Percentiles rank a stretch among this genome's conserved stretches.
These are phyloP conservation scores for Benitochromis conjunctus DNA, from an alignment of 2,113 vertebrate genomes.

Conservation along the genomic window DNA sequence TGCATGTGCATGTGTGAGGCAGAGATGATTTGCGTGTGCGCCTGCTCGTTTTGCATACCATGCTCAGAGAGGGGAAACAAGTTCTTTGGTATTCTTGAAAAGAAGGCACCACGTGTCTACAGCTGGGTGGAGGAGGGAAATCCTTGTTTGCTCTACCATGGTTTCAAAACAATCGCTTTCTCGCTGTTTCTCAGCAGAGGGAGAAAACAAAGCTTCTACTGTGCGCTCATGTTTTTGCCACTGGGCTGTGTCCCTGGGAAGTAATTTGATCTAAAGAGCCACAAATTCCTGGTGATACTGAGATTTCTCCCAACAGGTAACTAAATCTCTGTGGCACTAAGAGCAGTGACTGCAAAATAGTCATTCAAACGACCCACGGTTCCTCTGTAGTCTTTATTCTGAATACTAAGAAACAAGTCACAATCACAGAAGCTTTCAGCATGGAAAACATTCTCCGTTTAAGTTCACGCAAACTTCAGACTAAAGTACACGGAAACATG, in stretches of 20 bases:
- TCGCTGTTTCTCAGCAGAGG: not conserved
- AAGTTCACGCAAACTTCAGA: not conserved
- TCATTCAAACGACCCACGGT: not conserved
- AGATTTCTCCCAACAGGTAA: not conserved
- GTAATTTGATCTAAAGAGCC: constrained; percentile 7
- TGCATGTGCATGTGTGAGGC: constrained; percentile 28
- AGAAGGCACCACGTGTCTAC: constrained; percentile 1
- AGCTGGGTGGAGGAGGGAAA: constrained; percentile 46
- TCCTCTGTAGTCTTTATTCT: not conserved
- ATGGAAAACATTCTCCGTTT: not conserved
- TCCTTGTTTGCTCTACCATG: constrained; percentile 61
- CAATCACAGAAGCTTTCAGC: not conserved
- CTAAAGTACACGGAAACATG: not conserved
- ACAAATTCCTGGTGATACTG: not conserved
- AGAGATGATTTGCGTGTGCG: not conserved
- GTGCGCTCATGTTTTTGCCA: not conserved
- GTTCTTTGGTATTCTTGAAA: constrained; percentile 52
- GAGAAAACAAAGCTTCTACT: constrained; percentile 50
- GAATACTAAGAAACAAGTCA: not conserved
- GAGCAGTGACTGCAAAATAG: not conserved
- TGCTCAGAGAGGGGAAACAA: constrained; percentile 28
- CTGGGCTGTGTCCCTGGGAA: not conserved
- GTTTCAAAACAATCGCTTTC: constrained; percentile 65
- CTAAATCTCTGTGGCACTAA: not conserved
- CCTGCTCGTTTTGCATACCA: not conserved